Base-by-base conservation (phyloP, 2,888 invertebrate genomes). In the Volucella inanis region DNA sequence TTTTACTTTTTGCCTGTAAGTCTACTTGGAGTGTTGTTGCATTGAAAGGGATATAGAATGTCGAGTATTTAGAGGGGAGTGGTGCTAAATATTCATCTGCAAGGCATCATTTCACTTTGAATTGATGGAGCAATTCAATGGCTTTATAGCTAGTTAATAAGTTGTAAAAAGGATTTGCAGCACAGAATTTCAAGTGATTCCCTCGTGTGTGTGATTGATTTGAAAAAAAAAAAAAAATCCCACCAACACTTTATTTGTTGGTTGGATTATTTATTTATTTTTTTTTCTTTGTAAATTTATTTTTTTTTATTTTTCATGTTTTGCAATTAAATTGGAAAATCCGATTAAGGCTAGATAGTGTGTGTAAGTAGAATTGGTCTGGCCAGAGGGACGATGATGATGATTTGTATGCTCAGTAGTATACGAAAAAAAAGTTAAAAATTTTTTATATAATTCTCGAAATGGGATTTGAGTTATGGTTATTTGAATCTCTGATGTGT, bases 101-200 rank as follows among this genome's bases (percentile, higher is more conserved):
- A 67, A 71, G 62, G 52, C 38, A 62, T 67, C 67, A 68, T 85
- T 68, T 81, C 72, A 72, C 59, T 64, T 31, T 6, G 68, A 75
- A 85, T 76, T 81, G 72, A 85, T 85, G 71, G 72, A 67, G 81
- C 85, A 52, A 77, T 85, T 85, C 76, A 64, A 81, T 81, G 76
- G 47, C 57, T 52, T 81, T 85, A 81, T 77, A 81, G 81, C 55
- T 52, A 77, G 76, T 71, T 85, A 85, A 81, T 81, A 77, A 77
- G 72, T 72, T 81, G 80, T 78, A 74, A 67, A 76, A 76, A 47
- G 71, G 50, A 76, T 68, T 81, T 54, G 68, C 62, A 31, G 31
- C 31, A 38, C 55, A 11, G 84, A 84, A 80, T 84, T 71, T 61
- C 38, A 81, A 81, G 52, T 72, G 52, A 76, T 62, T 62, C 41